Evolutionary conservation across 2,888 invertebrate species (phyloP).

Genomic region (Ypsolopha sequella): DNA sequence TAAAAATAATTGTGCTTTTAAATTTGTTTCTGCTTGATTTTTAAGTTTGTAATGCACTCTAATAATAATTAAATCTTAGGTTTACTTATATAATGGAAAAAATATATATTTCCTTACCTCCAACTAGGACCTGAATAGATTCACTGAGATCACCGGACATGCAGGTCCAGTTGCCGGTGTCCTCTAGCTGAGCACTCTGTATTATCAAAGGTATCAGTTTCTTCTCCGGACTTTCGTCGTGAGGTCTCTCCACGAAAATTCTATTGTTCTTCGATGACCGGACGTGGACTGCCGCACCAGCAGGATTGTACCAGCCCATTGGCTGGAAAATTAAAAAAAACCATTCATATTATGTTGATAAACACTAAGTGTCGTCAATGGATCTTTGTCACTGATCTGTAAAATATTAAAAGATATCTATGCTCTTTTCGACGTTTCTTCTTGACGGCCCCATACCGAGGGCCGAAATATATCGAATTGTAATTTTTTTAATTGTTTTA

Average conservation of each 20-base stretch:
- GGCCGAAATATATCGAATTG: too few species aligned
- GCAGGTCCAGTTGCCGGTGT: slow-evolving; percentile 59
- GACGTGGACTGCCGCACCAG: slow-evolving; percentile 27
- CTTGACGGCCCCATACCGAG: too few species aligned
- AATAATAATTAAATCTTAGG: too few species aligned
- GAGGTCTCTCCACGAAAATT: slow-evolving; percentile 35
- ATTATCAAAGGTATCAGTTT: slow-evolving; percentile 39
- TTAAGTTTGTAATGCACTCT: too few species aligned
- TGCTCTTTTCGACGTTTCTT: too few species aligned
- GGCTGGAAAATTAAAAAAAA: slow-evolving; percentile 27
- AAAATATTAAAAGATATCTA: not conserved
- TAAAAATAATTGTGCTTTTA: too few species aligned
- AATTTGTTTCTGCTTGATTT: too few species aligned
- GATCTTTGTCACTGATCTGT: not conserved
- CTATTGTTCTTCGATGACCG: slow-evolving; percentile 35
- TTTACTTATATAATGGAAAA: too few species aligned
- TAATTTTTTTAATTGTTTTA: too few species aligned
- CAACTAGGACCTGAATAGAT: slow-evolving; percentile 43
- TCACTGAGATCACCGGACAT: slow-evolving; percentile 39
- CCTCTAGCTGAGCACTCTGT: slow-evolving; percentile 33
- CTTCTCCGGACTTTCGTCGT: slow-evolving; percentile 15
- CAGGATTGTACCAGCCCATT: slow-evolving; percentile 44
- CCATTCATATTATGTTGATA: too few species aligned
- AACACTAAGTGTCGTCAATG: not conserved
- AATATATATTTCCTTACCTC: slow-evolving; percentile 27